Base-by-base conservation (phyloP, 2,797 vertebrate species). In the Melanotaenia pygmaea region DNA sequence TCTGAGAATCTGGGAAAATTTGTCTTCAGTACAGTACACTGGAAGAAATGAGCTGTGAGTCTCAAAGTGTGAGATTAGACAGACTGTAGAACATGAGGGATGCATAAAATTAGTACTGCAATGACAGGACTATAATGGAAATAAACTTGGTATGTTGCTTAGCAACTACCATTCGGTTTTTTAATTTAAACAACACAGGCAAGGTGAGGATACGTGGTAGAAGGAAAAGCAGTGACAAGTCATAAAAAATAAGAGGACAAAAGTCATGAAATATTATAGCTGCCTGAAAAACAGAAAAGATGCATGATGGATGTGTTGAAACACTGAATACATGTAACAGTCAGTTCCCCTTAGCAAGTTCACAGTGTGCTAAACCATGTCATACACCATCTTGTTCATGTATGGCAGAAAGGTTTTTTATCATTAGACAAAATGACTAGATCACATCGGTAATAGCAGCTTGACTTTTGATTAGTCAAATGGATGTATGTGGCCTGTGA, bases 111-210 rank as follows among this genome's bases (percentile, higher is more conserved):
- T 73, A 81, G 67, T 64, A 16, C 70, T 32, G 59, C 40, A 72
- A 76, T 79, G 74, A 83, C 72, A 67, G 32, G 72, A 75, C 80
- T 79, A n/a, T 62, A 83, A 87, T 86, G 77, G 70, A 81, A 88
- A 82, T 78, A 88, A 89, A 84, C 56, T 59, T 71, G 67, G 67
- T 60, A 74, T 59, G 89, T 90, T 89, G 87, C 86, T 76, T 66
- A 87, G 83, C 86, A 88, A 87, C 80, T 79, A 72, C 54, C 45
- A 59, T 70, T 76, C 73, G 63, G 14, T 70, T 76, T 76, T 69
- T 82, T 63, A 45, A 80, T 79, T 59, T 64, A 79, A 84, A 72
- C 72, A 13, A 50, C 64, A 59, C 40, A 10, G 38, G 24, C 53
- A 65, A 82, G 79, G 82, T 86, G 75, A 74, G 45, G 37, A 76